A percentile compares a stretch with the other conserved stretches of the same genome.
Conservation (phyloP, 1,140 invertebrate species). For the Rhyzopertha dominica region DNA sequence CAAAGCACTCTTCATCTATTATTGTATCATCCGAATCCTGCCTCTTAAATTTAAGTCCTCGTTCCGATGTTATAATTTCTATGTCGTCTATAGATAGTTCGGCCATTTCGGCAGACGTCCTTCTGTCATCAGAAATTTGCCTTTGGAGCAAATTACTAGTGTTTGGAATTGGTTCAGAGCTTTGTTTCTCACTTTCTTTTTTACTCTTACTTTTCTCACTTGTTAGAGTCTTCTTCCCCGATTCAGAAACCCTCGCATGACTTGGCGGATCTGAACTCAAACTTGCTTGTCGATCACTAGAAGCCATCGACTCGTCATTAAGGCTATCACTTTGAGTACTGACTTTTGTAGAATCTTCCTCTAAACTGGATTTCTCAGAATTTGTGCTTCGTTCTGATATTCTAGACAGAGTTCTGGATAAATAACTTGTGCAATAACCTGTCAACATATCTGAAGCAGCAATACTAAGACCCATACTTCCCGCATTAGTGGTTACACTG, state of each 20-base stretch:
- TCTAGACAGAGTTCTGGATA: constrained; percentile 70
- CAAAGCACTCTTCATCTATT: constrained; percentile 43
- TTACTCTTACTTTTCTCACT: constrained; percentile 25
- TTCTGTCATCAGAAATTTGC: constrained; percentile 67
- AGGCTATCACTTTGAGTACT: constrained; percentile 71
- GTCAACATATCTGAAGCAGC: constrained; percentile 60
- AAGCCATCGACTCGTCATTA: constrained; percentile 75
- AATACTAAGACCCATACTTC: constrained; percentile 42
- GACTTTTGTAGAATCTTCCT: constrained; percentile 80
- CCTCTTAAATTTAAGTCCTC: constrained; percentile 36
- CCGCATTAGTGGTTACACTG: constrained; percentile 49
- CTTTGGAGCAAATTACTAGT: constrained; percentile 39
- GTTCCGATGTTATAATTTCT: constrained; percentile 44
- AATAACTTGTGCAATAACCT: constrained; percentile 65
- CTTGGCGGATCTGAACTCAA: constrained; percentile 73
- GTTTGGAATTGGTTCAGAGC: constrained; percentile 31
- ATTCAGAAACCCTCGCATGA: constrained; percentile 57
- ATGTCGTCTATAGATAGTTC: constrained; percentile 71
- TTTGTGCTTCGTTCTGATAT: constrained; percentile 84
- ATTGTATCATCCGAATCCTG: constrained; percentile 46
- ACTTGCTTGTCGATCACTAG: constrained; percentile 79
- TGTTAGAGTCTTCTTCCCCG: constrained; percentile 37
- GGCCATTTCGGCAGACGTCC: constrained; percentile 75
- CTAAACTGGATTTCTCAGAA: constrained; percentile 73
- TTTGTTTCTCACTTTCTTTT: constrained; percentile 30